Conservation (phyloP, 2,888 invertebrate species). For the Hoplodrina blanda region DNA sequence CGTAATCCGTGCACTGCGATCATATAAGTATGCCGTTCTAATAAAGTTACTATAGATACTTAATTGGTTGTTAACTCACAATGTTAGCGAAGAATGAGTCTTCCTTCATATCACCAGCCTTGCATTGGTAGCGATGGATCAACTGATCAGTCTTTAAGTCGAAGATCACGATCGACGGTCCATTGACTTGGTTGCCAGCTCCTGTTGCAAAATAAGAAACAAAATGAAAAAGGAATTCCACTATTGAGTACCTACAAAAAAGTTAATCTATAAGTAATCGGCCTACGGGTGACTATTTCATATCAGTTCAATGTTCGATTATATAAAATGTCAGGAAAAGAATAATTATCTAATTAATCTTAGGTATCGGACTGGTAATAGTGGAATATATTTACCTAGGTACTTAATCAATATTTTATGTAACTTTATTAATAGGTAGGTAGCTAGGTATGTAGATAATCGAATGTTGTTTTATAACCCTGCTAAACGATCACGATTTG, state of each 20-base stretch:
- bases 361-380: slow-evolving; percentile 10
- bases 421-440: slow-evolving; percentile 26
- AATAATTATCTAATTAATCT: slow-evolving; percentile 14
- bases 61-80: slow-evolving; percentile 88
- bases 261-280: background rate
- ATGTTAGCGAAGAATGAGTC: slow-evolving; percentile 96
- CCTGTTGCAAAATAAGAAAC: slow-evolving; percentile 68
- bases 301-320: slow-evolving; percentile 29
- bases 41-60: background rate
- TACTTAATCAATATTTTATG: slow-evolving; percentile 32
- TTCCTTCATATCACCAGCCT: slow-evolving; percentile 92
- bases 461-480: slow-evolving; percentile 40
- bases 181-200: slow-evolving; percentile 89
- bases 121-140: slow-evolving; percentile 92
- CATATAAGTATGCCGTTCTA: no score
- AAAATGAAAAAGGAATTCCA: background rate
- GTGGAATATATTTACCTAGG: slow-evolving; percentile 9
- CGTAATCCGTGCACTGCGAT: no score
- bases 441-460: slow-evolving; percentile 19
- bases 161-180: slow-evolving; percentile 92
- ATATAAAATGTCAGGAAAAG: slow-evolving; percentile 34
- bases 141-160: slow-evolving; percentile 94
- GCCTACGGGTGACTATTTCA: background rate
- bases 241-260: background rate
- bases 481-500: slow-evolving; percentile 38